Conservation (phyloP, 2,797 vertebrate genomes). For the Eospalax fontanierii region DNA sequence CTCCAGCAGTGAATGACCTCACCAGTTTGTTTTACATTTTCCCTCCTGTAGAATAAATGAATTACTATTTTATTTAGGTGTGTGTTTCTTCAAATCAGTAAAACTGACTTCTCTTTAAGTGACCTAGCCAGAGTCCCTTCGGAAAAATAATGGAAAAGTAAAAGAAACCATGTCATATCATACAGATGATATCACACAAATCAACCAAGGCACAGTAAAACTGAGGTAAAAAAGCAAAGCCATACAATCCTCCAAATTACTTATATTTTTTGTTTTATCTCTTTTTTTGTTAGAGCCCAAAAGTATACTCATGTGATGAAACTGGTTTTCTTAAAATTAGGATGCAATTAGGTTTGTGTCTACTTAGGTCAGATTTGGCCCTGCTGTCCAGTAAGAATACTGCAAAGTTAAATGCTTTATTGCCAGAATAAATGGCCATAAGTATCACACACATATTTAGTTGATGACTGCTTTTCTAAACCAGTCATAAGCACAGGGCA, state of each 20-base stretch:
- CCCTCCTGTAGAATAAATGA: background rate
- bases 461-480: background rate
- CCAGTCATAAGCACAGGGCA: background rate
- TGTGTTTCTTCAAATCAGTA: background rate
- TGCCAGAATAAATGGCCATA: background rate
- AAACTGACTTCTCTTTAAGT: constrained; percentile 14
- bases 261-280: background rate
- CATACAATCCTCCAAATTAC: background rate
- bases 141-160: constrained; percentile 34
- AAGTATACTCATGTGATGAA: constrained; percentile 15
- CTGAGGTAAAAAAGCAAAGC: constrained; percentile 21
- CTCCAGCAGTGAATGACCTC: background rate
- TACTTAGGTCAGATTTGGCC: constrained; percentile 1
- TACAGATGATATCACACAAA: background rate
- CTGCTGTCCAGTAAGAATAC: background rate
- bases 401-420: background rate
- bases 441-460: background rate
- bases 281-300: background rate
- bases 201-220: background rate
- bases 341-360: background rate
- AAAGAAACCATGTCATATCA: background rate
- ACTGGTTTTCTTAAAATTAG: constrained; percentile 16
- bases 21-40: background rate
- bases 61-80: background rate
- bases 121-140: background rate